Conservation (phyloP, 1,140 invertebrate genomes). For the Melipona quadrifasciata region DNA sequence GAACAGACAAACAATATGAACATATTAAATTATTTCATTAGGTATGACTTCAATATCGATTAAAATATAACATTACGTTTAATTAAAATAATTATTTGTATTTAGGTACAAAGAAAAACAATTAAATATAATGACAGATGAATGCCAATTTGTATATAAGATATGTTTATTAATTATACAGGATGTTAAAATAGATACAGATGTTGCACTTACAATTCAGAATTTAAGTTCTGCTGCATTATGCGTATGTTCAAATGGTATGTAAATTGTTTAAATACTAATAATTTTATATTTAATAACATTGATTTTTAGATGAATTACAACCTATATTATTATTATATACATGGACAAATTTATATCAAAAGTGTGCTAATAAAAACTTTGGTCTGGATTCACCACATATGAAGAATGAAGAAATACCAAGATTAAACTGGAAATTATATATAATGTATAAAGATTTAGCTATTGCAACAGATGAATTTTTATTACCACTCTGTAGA, state of each 20-base stretch:
- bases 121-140: conserved; percentile 18
- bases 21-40: conserved; percentile 55
- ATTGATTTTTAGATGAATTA: conserved; percentile 54
- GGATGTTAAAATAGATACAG: conserved; percentile 26
- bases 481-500: conserved; percentile 61
- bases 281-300: not conserved
- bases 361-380: conserved; percentile 33
- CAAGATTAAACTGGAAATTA: conserved; percentile 56
- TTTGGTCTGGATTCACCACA: not conserved
- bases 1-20: conserved; percentile 48
- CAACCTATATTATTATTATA: conserved; percentile 37
- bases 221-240: conserved; percentile 48
- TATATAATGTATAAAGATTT: conserved; percentile 69
- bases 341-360: conserved; percentile 40
- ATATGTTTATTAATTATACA: conserved; percentile 46
- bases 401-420: conserved; percentile 8
- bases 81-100: not conserved
- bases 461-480: conserved; percentile 56
- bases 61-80: not conserved
- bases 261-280: conserved; percentile 10
- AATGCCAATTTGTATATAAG: conserved; percentile 46
- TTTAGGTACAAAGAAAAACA: conserved; percentile 17
- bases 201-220: conserved; percentile 21
- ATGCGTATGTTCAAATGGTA: conserved; percentile 49
- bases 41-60: conserved; percentile 41